phyloP scores from a whole-genome alignment of 2,113 vertebrate genomes.

The Scytalopus superciliaris region DNA sequence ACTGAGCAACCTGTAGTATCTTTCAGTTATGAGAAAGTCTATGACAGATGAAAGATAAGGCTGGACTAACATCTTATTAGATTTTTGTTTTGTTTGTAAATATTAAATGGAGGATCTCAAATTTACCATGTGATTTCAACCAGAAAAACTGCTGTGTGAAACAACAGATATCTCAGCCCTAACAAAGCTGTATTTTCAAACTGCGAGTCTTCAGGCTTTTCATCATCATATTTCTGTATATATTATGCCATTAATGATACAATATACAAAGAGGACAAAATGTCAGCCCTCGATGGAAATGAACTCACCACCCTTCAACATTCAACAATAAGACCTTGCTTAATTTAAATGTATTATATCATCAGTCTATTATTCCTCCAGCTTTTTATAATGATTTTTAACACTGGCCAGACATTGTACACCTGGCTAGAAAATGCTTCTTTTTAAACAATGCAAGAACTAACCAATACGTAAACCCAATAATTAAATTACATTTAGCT shows the following conservation, averaged over 20 bases:
- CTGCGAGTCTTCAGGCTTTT: background rate
- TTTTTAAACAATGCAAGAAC: constrained; percentile 62
- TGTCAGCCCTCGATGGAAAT: background rate
- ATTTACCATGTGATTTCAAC: background rate
- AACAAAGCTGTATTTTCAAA: background rate
- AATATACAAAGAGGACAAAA: constrained; percentile 41
- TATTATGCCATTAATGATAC: background rate
- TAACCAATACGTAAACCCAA: constrained; percentile 31
- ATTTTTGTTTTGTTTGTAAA: background rate
- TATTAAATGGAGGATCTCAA: background rate
- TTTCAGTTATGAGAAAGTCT: background rate
- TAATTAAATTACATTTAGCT: constrained; percentile 69
- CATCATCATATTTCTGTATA: background rate
- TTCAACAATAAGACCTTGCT: constrained; percentile 5
- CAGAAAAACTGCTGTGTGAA: constrained; percentile 1
- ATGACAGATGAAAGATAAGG: background rate
- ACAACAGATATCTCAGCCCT: background rate
- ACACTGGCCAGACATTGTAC: background rate
- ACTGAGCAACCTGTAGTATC: background rate
- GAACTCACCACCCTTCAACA: constrained; percentile 14
- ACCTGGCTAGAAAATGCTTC: constrained; percentile 45
- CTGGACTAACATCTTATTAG: background rate
- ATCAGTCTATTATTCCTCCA: constrained; percentile 8
- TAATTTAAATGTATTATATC: constrained; percentile 23
- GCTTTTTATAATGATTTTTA: constrained; percentile 25